Base-by-base conservation (phyloP, 1,140 invertebrate genomes). In the Zelostemma sp. region DNA sequence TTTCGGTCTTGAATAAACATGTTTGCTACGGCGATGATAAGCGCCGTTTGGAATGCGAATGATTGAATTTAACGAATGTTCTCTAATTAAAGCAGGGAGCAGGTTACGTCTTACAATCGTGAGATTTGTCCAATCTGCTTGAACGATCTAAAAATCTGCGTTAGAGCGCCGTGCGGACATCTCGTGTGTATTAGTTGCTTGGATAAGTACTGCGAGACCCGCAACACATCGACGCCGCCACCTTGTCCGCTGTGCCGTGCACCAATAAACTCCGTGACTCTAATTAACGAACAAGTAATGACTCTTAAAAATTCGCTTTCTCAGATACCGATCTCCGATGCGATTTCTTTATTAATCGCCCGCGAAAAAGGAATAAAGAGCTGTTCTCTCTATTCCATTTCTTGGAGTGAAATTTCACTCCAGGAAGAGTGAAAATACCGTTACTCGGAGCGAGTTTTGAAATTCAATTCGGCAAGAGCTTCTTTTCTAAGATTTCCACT, bases 61-160 rank as follows among this genome's bases (percentile, higher is more conserved):
- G 17, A 43, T 43, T 18, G 16, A 6, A 14, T 38, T 14, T 38
- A 38, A n/a, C 1, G 40, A 43, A 15, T 43, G 14, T 43, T 43
- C 11, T 43, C 11, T 17, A 64, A 35, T 43, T 15, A 31, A 40
- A 73, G 50, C 16, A 18, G 16, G 17, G 54, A 68, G 17, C 53
- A 40, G 49, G 50, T 49, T 51, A 61, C 54, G 49, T 48, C 60
- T 16, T 74, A 74, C 25, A 68, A 75, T 65, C 53, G 50, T 9
- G 75, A 78, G 16, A 45, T 77, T n/a, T 80, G 78, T 35, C 78
- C 78, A 28, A 78, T 80, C 40, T 80, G 78, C 25, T 35, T 80
- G 54, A 70, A 72, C 17, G 49, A 43, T 47, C 77, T 72, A 11
- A 50, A 55, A 25, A 73, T 46, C 48, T 61, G 65, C 28, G 68